These are phyloP conservation scores for Platorchestia sp. DNA, from an alignment of 1,140 invertebrate genomes.

Conservation along the genomic window DNA sequence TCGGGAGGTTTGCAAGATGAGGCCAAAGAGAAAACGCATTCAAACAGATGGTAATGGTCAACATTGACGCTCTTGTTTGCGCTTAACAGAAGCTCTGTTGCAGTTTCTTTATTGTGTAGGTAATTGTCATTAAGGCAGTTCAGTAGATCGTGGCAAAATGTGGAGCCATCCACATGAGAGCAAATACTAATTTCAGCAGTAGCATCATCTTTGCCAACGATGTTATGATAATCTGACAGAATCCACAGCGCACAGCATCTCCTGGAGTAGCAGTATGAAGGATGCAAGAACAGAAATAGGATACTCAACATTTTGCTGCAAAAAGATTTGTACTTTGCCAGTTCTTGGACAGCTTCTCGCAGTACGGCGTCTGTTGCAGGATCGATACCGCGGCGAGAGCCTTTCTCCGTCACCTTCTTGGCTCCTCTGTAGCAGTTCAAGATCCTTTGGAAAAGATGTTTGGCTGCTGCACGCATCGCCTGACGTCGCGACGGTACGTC, in stretches of 20 bases:
- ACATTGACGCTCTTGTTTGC: not conserved
- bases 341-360: not conserved
- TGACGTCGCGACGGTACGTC: slow-evolving; percentile 31
- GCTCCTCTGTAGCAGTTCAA: not conserved
- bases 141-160: slow-evolving; percentile 73
- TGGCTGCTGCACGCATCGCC: slow-evolving; percentile 28
- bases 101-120: slow-evolving; percentile 82
- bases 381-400: not conserved
- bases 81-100: slow-evolving; percentile 74
- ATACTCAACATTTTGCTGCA: not conserved
- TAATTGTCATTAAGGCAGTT: slow-evolving; percentile 81
- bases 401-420: not conserved
- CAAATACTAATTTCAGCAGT: slow-evolving; percentile 45
- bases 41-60: not conserved
- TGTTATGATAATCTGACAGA: not conserved
- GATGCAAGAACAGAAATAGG: slow-evolving; percentile 37
- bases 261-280: slow-evolving; percentile 60
- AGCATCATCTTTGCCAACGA: slow-evolving; percentile 54
- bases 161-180: slow-evolving; percentile 62
- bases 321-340: slow-evolving; percentile 3
- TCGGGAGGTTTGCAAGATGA: slow-evolving; percentile 84
- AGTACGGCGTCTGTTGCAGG: not conserved
- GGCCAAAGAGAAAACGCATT: slow-evolving; percentile 75
- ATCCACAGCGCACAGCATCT: slow-evolving; percentile 60
- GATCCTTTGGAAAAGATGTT: slow-evolving; percentile 4